Conservation (phyloP, 2,888 invertebrate species). For the Epistrophe grossulariae region DNA sequence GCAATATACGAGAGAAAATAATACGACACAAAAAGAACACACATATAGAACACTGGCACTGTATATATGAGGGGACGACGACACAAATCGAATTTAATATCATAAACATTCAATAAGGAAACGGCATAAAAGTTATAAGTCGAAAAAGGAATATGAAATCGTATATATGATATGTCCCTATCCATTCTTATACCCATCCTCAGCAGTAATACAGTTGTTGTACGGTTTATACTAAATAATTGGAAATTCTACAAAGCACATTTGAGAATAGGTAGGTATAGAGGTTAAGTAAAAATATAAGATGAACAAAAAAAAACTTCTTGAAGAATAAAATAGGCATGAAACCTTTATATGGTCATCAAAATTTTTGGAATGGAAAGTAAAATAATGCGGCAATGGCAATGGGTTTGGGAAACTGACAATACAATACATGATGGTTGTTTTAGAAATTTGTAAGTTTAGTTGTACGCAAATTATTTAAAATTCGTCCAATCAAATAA, state of each 20-base stretch:
- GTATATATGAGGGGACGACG: conserved; percentile 58
- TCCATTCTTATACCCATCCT: conserved; percentile 2
- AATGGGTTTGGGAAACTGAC: neutral
- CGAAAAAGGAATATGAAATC: conserved; percentile 73
- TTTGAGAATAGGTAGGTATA: conserved; percentile 78
- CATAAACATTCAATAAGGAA: conserved; percentile 84
- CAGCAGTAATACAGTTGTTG: neutral
- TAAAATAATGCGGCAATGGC: neutral
- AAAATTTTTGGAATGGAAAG: conserved; percentile 44
- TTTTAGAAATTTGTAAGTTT: neutral
- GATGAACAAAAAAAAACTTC: neutral
- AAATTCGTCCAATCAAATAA: no score
- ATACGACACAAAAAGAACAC: conserved; percentile 41
- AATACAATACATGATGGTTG: neutral
- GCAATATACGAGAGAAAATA: conserved; percentile 66
- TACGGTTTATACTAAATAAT: conserved; percentile 61
- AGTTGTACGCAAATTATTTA: neutral
- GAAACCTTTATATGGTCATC: conserved; percentile 73
- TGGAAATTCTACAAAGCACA: conserved; percentile 81
- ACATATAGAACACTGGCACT: conserved; percentile 34
- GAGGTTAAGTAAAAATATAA: conserved; percentile 9
- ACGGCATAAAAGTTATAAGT: conserved; percentile 76
- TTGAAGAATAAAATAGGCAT: conserved; percentile 40
- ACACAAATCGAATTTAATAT: conserved; percentile 83
- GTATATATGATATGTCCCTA: conserved; percentile 1